Evolutionary conservation across 2,888 invertebrate genomes (phyloP), one percentile per base, ranked within the genome.

Genomic region (Rhamnusium bicolor): DNA sequence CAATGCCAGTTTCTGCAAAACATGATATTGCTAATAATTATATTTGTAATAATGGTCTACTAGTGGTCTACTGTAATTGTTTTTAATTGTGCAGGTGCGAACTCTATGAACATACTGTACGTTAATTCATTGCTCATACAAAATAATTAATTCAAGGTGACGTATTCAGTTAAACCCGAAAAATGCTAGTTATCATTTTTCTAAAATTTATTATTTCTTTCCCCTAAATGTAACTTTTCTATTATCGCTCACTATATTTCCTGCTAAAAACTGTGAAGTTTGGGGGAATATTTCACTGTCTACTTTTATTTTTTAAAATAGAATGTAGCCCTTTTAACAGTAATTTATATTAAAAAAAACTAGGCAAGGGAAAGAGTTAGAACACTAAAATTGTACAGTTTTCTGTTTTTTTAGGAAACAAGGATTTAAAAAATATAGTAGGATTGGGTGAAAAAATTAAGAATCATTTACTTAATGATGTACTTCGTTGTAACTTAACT

Each of bases 351-450:
- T 2, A 56, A 27, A 27, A 56, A 56, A 56, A 56, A 56, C 8
- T 24, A 56, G 1, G n/a, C n/a, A 24, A 56, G 14, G 2, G n/a
- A 56, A 56, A 56, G 54, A 27, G 54, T 56, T 56, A 14, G 54
- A 27, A 27, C 7, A 27, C 54, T 56, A 56, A 27, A 27, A 56
- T 56, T 56, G 27, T 8, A 14, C n/a, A n/a, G 51, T 54, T 54
- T 54, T 54, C 40, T 12, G 40, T 12, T 40, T 40, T 40, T 40
- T 40, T 40, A 27, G 14, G 24, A 27, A 12, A 24, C 7, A 27
- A 56, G 27, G 54, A 5, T 40, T 40, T 56, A 56, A 27, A n/a
- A 56, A 56, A 56, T 56, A 56, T 27, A 56, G 54, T 56, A 27
- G 54, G 54, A 27, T 27, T 27, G 54, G 8, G 14, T 27, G n/a